Evolutionary conservation across 2,797 vertebrate species (phyloP), one percentile per base, ranked within the genome.

Genomic region (Enteromius treurensis): DNA sequence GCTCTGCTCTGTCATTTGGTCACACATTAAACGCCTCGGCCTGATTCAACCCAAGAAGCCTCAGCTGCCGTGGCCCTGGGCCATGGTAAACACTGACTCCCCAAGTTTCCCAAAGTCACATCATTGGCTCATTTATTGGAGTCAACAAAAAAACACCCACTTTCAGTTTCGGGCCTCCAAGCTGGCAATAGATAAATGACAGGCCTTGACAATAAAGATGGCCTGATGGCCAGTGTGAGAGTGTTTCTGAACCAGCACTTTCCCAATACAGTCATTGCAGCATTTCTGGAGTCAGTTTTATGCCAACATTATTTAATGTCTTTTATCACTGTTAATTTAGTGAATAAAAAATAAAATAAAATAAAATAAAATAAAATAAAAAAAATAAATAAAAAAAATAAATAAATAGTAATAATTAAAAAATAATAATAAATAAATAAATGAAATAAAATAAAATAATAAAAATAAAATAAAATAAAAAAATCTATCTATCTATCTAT

Each of bases 61-160:
- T 82, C 60, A 67, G 62, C 69, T 74, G 80, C 21, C 21, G 5
- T 81, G 69, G 55, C 80, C 69, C 29, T 1, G 15, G 55, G 80
- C 55, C 69, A 26, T 32, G 49, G 23, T 81, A 81, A 74, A 64
- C 45, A 81, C 69, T 47, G 40, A 80, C 79, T 71, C 42, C 53
- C 26, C 29, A 64, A 74, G 69, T 73, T 74, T 74, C 55, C 69
- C 69, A 64, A 64, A 81, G 69, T 60, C 21, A 42, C 37, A 49
- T 62, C 55, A 74, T 64, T n/a, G 21, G 69, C 45, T 74, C 55
- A 64, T 74, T 74, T 64, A 74, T 29, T 19, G 14, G 58, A 42
- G 21, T 64, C 42, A 64, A 64, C 79, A 62, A 71, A 64, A 71
- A 81, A 37, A 81, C 79, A 62, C 79, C 69, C 69, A 81, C 42